Evolutionary conservation across 2,888 invertebrate genomes (phyloP).

Genomic region (Bombylius discolor): DNA sequence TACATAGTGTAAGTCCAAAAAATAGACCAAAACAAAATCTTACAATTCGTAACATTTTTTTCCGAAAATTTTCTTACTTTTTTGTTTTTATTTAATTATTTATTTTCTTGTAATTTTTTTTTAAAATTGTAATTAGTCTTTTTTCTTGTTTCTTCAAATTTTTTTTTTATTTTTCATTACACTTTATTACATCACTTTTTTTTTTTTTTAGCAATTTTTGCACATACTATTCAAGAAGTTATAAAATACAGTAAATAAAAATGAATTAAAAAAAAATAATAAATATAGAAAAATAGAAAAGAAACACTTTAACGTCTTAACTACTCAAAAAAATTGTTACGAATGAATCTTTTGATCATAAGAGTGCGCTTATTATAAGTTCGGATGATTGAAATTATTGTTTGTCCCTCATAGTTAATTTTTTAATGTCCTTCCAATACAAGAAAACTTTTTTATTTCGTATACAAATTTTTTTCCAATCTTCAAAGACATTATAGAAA

Average conservation of each 20-base stretch:
- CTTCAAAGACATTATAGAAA: constrained; percentile 22
- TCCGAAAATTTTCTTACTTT: constrained; percentile 15
- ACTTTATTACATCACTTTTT: no score
- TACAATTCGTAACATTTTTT: neutral
- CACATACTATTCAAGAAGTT: no score
- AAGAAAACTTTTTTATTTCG: neutral
- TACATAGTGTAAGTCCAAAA: neutral
- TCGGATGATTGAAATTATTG: no score
- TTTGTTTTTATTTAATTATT: constrained; percentile 23
- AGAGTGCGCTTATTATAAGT: constrained; percentile 3
- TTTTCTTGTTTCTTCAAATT: no score
- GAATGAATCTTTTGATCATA: constrained; percentile 4
- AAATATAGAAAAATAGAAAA: neutral
- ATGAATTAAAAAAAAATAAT: neutral
- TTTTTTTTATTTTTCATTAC: no score
- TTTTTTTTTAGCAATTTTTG: no score
- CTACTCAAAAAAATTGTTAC: neutral
- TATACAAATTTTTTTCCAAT: constrained; percentile 22
- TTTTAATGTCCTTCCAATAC: neutral
- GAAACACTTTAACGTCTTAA: neutral
- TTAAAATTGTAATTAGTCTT: no score
- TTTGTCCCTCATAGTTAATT: neutral
- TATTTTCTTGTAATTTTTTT: no score
- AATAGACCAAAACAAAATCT: neutral
- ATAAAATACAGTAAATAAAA: no score